phyloP scores from a whole-genome alignment of 1,140 invertebrate species.

The Augochlora pura region DNA sequence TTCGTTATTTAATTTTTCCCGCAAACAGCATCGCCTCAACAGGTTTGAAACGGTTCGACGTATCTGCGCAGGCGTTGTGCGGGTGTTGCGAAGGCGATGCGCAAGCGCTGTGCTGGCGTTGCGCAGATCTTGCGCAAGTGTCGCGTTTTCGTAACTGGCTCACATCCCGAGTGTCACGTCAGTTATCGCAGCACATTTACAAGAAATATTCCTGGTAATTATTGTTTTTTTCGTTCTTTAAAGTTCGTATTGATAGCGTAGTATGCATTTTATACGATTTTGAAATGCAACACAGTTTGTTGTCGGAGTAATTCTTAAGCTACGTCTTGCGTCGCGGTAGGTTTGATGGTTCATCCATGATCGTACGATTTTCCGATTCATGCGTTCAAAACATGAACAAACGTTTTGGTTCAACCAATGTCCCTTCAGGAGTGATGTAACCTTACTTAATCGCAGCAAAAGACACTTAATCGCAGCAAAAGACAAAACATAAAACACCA shows the following conservation, averaged over 20 bases:
- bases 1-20: no score
- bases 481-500: no score
- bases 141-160: slow-evolving; percentile 1
- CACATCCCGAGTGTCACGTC: neutral
- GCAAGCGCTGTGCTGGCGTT: no score
- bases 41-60: neutral
- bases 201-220: neutral
- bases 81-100: no score
- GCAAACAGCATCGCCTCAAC: neutral
- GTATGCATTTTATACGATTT: neutral
- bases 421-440: slow-evolving; percentile 38
- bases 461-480: slow-evolving; percentile 28
- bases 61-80: slow-evolving; percentile 11
- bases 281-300: neutral
- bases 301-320: no score
- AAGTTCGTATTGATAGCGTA: no score
- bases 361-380: no score
- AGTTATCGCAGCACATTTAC: slow-evolving; percentile 27
- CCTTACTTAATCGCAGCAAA: slow-evolving; percentile 14
- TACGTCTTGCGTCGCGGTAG: neutral
- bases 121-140: no score
- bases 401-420: slow-evolving; percentile 31
- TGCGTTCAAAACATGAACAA: neutral
- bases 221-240: neutral
- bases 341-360: neutral